Base-by-base conservation (phyloP, 2,888 invertebrate genomes). In the Cybosia mesomella region DNA sequence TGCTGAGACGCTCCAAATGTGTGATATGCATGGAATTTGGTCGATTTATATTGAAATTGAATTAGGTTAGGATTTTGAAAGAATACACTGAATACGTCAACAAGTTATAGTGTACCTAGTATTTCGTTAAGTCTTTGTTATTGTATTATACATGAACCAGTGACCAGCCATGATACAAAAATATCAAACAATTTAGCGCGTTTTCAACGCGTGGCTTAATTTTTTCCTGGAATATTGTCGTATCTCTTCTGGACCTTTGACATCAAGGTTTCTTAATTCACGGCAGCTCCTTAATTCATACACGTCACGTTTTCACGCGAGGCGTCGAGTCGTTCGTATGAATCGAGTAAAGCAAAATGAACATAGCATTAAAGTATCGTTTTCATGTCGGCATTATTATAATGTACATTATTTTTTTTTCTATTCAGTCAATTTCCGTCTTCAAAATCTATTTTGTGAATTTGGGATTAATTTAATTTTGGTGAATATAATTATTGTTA, bases 201-300 rank as follows among this genome's bases (percentile, higher is more conserved):
- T 28, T 28, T 28, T 28, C 28, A 28, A n/a, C n/a, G n/a, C n/a
- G n/a, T n/a, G n/a, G n/a, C n/a, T n/a, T n/a, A n/a, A n/a, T 21
- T 15, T 7, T 32, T 21, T 15, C 15, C 3, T 36, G 24, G n/a
- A 18, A 28, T 13, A 43, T 22, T n/a, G 2, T 34, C 34, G n/a
- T 21, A 63, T 15, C 86, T 66, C 77, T 83, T 90, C 86, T 70
- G 85, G 71, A 70, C 58, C 15, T 39, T 63, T 11, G 74, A 84
- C 28, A 83, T 84, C 86, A 36, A 15, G 39, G 82, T 68, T 70
- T 72, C 77, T 85, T 87, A 85, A 87, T 85, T 82, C 87, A 84
- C 85, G 81, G 87, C 76, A 79, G 83, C 87, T 90, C 85, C 88
- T 92, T 92, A 93, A 93, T 92, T 92, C 92, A 93, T 91, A 92